Conservation (phyloP, 2,888 invertebrate genomes). For the Criorhina ranunculi region DNA sequence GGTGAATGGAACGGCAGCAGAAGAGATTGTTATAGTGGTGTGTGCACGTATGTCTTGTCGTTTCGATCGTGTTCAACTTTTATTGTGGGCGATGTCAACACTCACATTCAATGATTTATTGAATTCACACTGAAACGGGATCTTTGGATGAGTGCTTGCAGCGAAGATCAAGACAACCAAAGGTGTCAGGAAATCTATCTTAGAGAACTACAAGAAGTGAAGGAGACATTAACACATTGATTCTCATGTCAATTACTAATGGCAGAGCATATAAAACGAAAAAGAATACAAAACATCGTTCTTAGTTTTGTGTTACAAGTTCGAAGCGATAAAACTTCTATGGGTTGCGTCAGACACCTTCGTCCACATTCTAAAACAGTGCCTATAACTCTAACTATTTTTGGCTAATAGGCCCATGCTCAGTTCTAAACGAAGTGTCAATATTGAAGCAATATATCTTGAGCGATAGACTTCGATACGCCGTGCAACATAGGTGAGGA, state of each 20-base stretch:
- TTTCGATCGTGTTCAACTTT: slow-evolving; percentile 64
- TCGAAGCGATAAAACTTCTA: no score
- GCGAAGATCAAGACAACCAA: slow-evolving; percentile 17
- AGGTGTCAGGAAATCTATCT: slow-evolving; percentile 32
- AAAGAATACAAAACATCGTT: neutral
- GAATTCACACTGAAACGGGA: slow-evolving; percentile 36
- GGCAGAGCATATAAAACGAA: neutral
- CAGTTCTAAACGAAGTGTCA: no score
- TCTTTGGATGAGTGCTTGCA: slow-evolving; percentile 17
- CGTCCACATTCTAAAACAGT: no score
- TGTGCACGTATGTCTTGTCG: slow-evolving; percentile 39
- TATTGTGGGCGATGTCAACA: slow-evolving; percentile 71
- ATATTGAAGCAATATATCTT: no score
- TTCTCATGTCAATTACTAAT: slow-evolving; percentile 1
- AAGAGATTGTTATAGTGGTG: slow-evolving; percentile 33
- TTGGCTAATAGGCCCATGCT: no score
- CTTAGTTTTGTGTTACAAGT: neutral
- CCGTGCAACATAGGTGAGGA: no score
- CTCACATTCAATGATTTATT: slow-evolving; percentile 58
- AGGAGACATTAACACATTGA: neutral
- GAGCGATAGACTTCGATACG: no score
- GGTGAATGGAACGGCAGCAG: slow-evolving; percentile 32
- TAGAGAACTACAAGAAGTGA: slow-evolving; percentile 10
- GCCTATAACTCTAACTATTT: no score
- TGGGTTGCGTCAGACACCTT: no score